phyloP scores from a whole-genome alignment of 2,888 invertebrate genomes.

The Conops quadrifasciatus region DNA sequence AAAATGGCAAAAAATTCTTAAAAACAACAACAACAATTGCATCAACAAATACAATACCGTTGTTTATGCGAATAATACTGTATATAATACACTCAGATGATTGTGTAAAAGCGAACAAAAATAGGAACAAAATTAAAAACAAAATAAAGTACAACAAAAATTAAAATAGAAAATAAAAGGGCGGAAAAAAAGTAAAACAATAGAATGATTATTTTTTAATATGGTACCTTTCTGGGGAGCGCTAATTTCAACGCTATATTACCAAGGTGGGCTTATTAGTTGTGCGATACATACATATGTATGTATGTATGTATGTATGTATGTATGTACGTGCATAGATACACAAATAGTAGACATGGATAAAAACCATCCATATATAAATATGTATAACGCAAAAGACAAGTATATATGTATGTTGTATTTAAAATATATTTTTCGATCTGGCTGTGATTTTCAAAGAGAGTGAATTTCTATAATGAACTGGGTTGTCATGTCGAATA shows the following conservation, averaged over 20 bases:
- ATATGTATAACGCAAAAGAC: too few species aligned
- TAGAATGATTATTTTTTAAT: slow-evolving; percentile 37
- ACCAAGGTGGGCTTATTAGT: slow-evolving; percentile 1
- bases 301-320: too few species aligned
- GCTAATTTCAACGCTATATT: slow-evolving; percentile 48
- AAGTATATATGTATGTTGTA: too few species aligned
- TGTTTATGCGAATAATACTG: not conserved
- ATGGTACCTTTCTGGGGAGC: slow-evolving; percentile 46
- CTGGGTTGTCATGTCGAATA: too few species aligned
- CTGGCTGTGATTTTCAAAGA: too few species aligned
- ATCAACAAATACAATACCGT: not conserved
- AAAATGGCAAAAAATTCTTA: slow-evolving; percentile 44
- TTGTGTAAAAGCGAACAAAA: slow-evolving; percentile 23
- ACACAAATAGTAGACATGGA: too few species aligned
- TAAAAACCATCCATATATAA: too few species aligned
- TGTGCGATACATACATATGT: not conserved
- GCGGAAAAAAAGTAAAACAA: slow-evolving; percentile 33
- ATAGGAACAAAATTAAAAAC: slow-evolving; percentile 45
- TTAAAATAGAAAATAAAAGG: slow-evolving; percentile 30
- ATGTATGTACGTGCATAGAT: too few species aligned
- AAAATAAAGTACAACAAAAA: slow-evolving; percentile 38
- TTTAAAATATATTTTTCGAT: too few species aligned
- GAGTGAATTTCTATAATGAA: too few species aligned
- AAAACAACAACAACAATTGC: slow-evolving; percentile 10
- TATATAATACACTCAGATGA: slow-evolving; percentile 31